phyloP scores from a whole-genome alignment of 2,113 vertebrate species.

The Phaethornis superciliosus region DNA sequence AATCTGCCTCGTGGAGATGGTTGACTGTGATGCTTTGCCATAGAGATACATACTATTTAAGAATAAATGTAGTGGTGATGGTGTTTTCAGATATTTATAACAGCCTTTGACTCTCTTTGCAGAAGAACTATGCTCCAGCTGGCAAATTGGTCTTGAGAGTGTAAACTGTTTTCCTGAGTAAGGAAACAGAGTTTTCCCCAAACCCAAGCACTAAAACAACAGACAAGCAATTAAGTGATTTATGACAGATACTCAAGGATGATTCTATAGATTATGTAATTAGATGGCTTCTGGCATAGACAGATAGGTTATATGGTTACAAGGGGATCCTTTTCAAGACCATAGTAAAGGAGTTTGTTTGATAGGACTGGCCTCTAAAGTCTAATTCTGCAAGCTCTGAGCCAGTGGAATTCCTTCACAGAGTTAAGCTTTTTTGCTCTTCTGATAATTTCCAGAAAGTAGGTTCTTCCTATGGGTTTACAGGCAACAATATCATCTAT shows the following conservation, averaged over 20 bases:
- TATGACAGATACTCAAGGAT: background rate
- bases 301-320: background rate
- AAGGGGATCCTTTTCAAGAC: background rate
- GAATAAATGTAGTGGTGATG: background rate
- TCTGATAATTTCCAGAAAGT: background rate
- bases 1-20: background rate
- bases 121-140: constrained; percentile 37
- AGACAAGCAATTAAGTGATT: constrained; percentile 36
- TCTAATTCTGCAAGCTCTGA: background rate
- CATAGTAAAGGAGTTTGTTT: background rate
- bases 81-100: constrained; percentile 18
- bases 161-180: constrained; percentile 44
- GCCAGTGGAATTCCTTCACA: background rate
- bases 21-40: background rate
- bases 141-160: constrained; percentile 52
- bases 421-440: background rate
- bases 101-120: background rate
- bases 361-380: background rate
- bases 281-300: background rate
- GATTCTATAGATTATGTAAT: background rate
- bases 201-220: constrained; percentile 20
- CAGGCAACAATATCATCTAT: background rate
- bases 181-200: constrained; percentile 50
- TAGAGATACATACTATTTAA: background rate
- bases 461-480: background rate